Percentiles rank a stretch among this genome's conserved stretches.
phyloP scores from a whole-genome alignment of 2,797 vertebrate species.

The Pangasius macronema region DNA sequence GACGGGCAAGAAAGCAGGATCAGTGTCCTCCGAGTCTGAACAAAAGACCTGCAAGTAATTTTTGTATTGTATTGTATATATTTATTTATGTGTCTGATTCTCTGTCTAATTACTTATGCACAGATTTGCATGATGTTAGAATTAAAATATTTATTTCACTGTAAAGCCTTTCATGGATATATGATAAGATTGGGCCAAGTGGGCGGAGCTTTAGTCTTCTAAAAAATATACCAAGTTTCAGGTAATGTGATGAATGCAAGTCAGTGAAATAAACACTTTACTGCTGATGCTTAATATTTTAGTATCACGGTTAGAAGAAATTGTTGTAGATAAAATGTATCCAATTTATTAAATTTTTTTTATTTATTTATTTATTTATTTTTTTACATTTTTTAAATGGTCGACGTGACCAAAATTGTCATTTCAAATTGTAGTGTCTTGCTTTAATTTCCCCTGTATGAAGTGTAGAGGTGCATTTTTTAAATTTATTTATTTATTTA shows the following conservation, averaged over 20 bases:
- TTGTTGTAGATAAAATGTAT: neutral
- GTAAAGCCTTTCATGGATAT: neutral
- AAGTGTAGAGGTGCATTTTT: neutral
- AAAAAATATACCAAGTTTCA: neutral
- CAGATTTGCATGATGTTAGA: neutral
- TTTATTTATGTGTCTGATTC: neutral
- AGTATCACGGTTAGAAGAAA: neutral
- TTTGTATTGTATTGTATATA: neutral
- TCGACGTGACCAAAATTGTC: neutral
- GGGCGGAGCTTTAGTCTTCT: neutral
- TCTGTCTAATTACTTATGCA: neutral
- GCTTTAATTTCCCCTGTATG: neutral
- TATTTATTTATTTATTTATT: no score
- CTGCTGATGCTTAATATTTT: neutral
- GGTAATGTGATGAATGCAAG: neutral
- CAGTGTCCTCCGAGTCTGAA: neutral
- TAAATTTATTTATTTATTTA: no score
- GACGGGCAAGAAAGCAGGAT: neutral
- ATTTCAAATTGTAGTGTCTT: neutral
- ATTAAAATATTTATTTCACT: neutral
- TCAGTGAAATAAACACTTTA: neutral
- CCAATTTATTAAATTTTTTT: neutral
- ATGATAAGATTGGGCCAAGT: neutral
- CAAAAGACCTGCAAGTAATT: neutral
- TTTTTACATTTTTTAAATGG: neutral